Conservation (phyloP, 2,888 invertebrate species). For the Agrotis clavis region DNA sequence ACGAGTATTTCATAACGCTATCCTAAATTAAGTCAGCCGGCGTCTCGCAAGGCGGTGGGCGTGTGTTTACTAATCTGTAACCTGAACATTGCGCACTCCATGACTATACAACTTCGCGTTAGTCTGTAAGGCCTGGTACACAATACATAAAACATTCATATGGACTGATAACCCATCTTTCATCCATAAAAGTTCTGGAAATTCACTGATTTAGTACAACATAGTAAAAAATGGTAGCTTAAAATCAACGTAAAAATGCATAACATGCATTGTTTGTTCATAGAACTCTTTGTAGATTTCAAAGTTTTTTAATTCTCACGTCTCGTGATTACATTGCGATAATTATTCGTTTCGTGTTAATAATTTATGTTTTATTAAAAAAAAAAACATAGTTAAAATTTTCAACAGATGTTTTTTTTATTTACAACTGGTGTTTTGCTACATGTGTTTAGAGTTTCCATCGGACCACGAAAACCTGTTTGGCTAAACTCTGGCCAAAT, state of each 20-base stretch:
- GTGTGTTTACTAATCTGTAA: constrained; percentile 23
- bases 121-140: constrained; percentile 14
- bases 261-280: not conserved
- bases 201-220: not conserved
- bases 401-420: not conserved
- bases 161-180: constrained; percentile 2
- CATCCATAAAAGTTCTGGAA: not conserved
- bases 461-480: no score
- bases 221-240: not conserved
- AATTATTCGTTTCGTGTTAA: not conserved
- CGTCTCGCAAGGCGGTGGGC: not conserved
- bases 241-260: constrained; percentile 4
- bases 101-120: constrained; percentile 34
- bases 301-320: not conserved
- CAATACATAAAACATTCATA: not conserved
- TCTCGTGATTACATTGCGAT: not conserved
- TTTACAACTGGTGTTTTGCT: no score
- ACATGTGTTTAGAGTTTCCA: no score
- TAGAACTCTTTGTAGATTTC: not conserved
- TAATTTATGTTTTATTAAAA: not conserved
- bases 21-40: constrained; percentile 4
- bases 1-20: constrained; percentile 29
- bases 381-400: not conserved
- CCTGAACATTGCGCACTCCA: constrained; percentile 35
- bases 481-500: no score